These are phyloP conservation scores for Orchesellides sinensis DNA, from an alignment of 2,888 invertebrate species.

Conservation along the genomic window DNA sequence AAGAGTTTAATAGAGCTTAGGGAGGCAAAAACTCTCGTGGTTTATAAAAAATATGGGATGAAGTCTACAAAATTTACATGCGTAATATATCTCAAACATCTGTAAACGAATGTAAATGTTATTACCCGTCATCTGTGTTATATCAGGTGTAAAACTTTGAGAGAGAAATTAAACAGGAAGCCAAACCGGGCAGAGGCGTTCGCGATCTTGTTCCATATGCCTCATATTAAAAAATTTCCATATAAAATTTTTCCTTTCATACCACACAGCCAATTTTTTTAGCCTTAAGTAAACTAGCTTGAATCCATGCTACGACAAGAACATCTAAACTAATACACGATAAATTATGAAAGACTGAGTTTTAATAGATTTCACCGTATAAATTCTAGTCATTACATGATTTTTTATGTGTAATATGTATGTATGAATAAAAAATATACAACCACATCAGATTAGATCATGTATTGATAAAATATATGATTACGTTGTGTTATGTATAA, in stretches of 20 bases:
- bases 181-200: background rate
- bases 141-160: conserved; percentile 60
- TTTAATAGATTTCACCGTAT: background rate
- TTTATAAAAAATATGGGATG: background rate
- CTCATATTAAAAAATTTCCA: conserved; percentile 7
- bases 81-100: conserved; percentile 49
- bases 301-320: background rate
- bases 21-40: background rate
- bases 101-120: conserved; percentile 65
- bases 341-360: conserved; percentile 1
- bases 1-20: background rate
- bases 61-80: conserved; percentile 4
- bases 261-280: background rate
- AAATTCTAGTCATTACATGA: background rate
- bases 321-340: conserved; percentile 14
- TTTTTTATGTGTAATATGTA: background rate
- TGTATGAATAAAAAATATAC: background rate
- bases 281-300: background rate
- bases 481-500: background rate
- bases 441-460: background rate
- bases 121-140: conserved; percentile 65
- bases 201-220: background rate
- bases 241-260: conserved; percentile 9
- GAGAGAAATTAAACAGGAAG: conserved; percentile 61
- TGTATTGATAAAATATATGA: too few relatives aligned